These are phyloP conservation scores for Nebria salina DNA, from an alignment of 2,888 invertebrate species.

Conservation along the genomic window DNA sequence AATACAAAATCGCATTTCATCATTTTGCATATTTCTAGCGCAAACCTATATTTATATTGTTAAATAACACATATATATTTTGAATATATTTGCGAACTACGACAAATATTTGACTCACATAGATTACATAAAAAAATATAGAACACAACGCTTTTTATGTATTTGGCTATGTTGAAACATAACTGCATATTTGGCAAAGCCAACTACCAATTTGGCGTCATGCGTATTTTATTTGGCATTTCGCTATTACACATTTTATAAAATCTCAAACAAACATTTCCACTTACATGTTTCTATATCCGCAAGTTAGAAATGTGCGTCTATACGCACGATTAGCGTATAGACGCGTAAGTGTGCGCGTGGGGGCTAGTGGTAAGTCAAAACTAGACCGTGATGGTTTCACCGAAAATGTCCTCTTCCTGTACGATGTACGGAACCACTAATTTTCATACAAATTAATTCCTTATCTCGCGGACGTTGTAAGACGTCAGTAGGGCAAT, in stretches of 20 bases:
- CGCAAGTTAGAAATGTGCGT: too few relatives aligned
- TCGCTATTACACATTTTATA: too few relatives aligned
- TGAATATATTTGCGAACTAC: not conserved
- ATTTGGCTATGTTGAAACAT: constrained; percentile 13
- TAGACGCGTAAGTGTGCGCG: too few relatives aligned
- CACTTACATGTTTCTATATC: too few relatives aligned
- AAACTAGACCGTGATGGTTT: not conserved
- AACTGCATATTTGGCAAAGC: not conserved
- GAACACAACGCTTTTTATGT: not conserved
- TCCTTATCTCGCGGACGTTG: constrained; percentile 25
- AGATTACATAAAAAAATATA: not conserved
- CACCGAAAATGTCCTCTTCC: not conserved
- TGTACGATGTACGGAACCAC: constrained; percentile 9
- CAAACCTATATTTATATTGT: not conserved
- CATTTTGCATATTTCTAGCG: not conserved
- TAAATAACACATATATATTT: not conserved
- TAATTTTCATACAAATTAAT: constrained; percentile 33
- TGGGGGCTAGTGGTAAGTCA: too few relatives aligned
- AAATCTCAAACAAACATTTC: too few relatives aligned
- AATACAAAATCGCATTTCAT: not conserved
- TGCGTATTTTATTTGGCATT: not conserved
- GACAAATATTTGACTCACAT: not conserved
- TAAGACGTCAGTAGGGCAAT: constrained; percentile 23
- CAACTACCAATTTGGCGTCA: not conserved
- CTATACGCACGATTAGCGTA: too few relatives aligned